Percentiles rank a stretch among this genome's conserved stretches.
phyloP scores from a whole-genome alignment of 2,113 vertebrate species.

The Cinclus cinclus region DNA sequence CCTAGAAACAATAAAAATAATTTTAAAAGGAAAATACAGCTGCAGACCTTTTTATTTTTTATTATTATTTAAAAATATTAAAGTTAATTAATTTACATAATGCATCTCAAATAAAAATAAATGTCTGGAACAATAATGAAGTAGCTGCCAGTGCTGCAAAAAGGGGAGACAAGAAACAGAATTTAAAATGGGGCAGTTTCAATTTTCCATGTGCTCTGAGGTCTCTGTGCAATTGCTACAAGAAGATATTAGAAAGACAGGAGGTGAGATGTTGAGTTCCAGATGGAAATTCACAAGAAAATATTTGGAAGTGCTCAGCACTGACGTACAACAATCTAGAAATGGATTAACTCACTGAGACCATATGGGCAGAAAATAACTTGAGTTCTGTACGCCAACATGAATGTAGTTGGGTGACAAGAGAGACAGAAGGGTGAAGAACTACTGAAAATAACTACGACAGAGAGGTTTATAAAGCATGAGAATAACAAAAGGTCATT shows the following conservation, averaged over 20 bases:
- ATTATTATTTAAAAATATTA: not conserved
- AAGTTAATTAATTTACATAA: not conserved
- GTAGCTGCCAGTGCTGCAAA: not conserved
- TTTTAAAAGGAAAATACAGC: not conserved
- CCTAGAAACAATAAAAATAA: not conserved
- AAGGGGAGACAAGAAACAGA: not conserved
- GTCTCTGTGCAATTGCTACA: not conserved
- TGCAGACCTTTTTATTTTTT: not conserved
- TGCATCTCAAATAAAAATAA: not conserved
- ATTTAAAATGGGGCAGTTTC: not conserved
- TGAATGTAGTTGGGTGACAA: not conserved
- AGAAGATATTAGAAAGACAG: slow-evolving; percentile 35
- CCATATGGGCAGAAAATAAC: slow-evolving; percentile 47
- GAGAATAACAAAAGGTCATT: not conserved
- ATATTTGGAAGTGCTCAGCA: slow-evolving; percentile 42
- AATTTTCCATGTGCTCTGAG: not conserved
- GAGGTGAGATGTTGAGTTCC: slow-evolving; percentile 42
- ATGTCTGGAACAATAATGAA: not conserved
- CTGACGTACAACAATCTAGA: slow-evolving; percentile 45
- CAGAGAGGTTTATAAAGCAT: not conserved
- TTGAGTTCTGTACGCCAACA: not conserved
- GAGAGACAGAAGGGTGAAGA: slow-evolving; percentile 37
- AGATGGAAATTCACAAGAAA: slow-evolving; percentile 54
- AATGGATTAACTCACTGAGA: slow-evolving; percentile 46
- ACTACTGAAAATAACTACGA: slow-evolving; percentile 17